These are phyloP conservation scores for Homarus gammarus DNA, from an alignment of 2,888 invertebrate species.

Conservation along the genomic window DNA sequence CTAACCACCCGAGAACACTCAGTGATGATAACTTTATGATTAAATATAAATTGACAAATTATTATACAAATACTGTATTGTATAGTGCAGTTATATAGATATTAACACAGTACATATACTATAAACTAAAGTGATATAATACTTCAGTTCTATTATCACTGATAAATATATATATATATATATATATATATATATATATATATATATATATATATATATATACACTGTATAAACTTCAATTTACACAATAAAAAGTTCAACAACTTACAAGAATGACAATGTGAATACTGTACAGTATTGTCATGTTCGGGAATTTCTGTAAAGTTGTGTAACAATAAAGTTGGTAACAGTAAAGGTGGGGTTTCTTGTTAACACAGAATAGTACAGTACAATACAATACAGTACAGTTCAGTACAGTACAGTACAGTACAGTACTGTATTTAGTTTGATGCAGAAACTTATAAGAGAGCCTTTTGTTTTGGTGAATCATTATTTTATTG, in stretches of 20 bases:
- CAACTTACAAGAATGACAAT: neutral
- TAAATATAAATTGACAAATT: neutral
- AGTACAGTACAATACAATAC: too few relatives aligned
- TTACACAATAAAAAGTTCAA: neutral
- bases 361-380: too few relatives aligned
- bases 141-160: neutral
- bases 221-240: neutral
- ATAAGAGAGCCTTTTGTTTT: too few relatives aligned
- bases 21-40: too few relatives aligned
- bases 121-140: neutral
- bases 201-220: conserved; percentile 17
- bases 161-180: conserved; percentile 37
- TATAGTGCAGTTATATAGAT: neutral
- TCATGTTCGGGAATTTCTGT: too few relatives aligned
- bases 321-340: too few relatives aligned
- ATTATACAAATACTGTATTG: neutral
- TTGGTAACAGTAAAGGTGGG: too few relatives aligned
- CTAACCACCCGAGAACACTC: too few relatives aligned
- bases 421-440: too few relatives aligned
- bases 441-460: too few relatives aligned
- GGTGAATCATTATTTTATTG: too few relatives aligned
- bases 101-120: neutral
- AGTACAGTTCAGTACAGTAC: too few relatives aligned
- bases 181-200: conserved; percentile 45
- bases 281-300: neutral